These are phyloP conservation scores for Cyanoliseus patagonus DNA, from an alignment of 2,113 vertebrate species.

Conservation along the genomic window DNA sequence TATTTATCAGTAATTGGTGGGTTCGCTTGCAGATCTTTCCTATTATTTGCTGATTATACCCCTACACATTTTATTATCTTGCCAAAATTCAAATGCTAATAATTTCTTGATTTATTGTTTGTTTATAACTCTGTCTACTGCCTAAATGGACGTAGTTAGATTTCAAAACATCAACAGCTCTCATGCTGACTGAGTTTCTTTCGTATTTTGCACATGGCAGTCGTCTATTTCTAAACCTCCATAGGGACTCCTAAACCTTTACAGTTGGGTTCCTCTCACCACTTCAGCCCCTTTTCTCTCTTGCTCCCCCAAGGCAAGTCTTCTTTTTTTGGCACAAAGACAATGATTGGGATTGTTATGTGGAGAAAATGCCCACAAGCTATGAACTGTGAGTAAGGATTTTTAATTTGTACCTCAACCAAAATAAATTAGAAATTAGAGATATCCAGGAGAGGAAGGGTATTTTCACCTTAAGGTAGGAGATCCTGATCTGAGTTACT, in stretches of 20 bases:
- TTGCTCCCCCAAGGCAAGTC: background rate
- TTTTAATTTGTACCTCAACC: slow-evolving; percentile 58
- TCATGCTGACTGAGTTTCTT: slow-evolving; percentile 59
- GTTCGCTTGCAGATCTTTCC: slow-evolving; percentile 69
- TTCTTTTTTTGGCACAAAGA: slow-evolving; percentile 32
- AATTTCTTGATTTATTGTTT: slow-evolving; percentile 75
- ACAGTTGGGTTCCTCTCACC: slow-evolving; percentile 46
- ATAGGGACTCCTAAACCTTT: slow-evolving; percentile 44
- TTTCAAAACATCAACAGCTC: slow-evolving; percentile 60
- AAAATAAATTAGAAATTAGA: slow-evolving; percentile 13
- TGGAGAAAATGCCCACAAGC: slow-evolving; percentile 5
- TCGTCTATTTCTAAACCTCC: slow-evolving; percentile 56
- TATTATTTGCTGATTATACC: slow-evolving; percentile 74
- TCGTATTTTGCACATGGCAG: slow-evolving; percentile 55
- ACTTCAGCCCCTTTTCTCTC: slow-evolving; percentile 35
- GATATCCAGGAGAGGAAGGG: background rate
- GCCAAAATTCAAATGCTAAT: slow-evolving; percentile 74
- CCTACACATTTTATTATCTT: slow-evolving; percentile 71
- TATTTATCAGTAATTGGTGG: slow-evolving; percentile 75
- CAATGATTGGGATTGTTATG: slow-evolving; percentile 37
- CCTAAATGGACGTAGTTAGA: slow-evolving; percentile 45
- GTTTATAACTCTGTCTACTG: slow-evolving; percentile 64
- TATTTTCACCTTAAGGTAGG: background rate
- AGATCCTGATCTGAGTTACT: background rate
- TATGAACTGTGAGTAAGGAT: slow-evolving; percentile 34